Evolutionary conservation across 2,113 vertebrate genomes (phyloP).

Genomic region (Hypocryptadius cinnamomeus): DNA sequence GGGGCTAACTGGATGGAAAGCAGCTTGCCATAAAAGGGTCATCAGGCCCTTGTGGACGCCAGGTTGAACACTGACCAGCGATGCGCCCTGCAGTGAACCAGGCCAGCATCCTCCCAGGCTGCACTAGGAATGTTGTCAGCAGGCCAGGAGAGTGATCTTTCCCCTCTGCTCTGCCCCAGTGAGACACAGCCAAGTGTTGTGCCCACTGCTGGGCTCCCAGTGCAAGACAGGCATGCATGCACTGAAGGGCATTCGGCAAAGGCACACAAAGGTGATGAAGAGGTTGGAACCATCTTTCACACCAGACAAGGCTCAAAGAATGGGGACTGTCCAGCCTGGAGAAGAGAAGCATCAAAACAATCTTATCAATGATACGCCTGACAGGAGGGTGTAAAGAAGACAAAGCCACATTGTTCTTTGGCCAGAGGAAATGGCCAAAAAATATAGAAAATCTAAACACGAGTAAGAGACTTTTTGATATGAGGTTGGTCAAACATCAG

Average conservation of each 20-base stretch:
- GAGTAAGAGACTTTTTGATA: not conserved
- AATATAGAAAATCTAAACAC: not conserved
- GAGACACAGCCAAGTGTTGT: not conserved
- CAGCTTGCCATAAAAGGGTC: not conserved
- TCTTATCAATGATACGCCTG: not conserved
- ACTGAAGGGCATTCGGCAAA: not conserved
- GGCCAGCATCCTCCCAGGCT: not conserved
- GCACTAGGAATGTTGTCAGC: not conserved
- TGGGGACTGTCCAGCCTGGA: not conserved
- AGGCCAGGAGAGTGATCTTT: not conserved
- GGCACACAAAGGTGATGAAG: not conserved
- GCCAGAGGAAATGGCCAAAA: not conserved
- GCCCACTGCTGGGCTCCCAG: not conserved
- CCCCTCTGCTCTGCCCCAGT: not conserved
- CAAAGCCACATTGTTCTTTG: not conserved
- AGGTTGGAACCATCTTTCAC: not conserved
- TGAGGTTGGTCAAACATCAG: not conserved
- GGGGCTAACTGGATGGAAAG: not conserved
- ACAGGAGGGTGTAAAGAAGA: not conserved
- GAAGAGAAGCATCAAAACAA: not conserved
- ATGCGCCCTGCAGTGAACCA: not conserved
- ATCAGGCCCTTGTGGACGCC: accelerated
- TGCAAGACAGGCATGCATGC: no score
- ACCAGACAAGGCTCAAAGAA: not conserved
- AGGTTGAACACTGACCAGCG: accelerated